Evolutionary conservation across 2,797 vertebrate species (phyloP).

Genomic region (Sardinella longiceps): DNA sequence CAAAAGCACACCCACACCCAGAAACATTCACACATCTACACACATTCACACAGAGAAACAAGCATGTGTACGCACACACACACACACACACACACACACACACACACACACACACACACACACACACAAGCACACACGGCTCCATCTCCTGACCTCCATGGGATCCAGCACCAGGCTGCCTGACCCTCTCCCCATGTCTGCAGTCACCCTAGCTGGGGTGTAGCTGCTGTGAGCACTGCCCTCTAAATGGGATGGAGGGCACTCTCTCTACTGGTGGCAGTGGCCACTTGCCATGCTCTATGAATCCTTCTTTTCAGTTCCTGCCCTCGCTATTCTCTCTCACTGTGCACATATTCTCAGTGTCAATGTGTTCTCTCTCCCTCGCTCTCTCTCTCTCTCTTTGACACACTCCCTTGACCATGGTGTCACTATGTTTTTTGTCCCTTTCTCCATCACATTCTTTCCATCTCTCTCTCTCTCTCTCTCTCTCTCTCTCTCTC

Average conservation of each 20-base stretch:
- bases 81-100: background rate
- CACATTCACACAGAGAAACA: background rate
- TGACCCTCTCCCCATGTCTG: constrained; percentile 42
- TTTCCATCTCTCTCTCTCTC: background rate
- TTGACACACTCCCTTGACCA: background rate
- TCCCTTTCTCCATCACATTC: constrained; percentile 24
- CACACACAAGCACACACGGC: background rate
- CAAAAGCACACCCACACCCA: too few relatives aligned
- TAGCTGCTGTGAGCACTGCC: constrained; percentile 48
- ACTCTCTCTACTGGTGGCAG: background rate
- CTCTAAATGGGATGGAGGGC: constrained; percentile 12
- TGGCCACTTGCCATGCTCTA: background rate
- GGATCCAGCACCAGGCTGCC: background rate
- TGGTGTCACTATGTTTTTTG: background rate
- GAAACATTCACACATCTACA: background rate
- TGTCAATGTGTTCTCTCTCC: background rate
- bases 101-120: constrained; percentile 2
- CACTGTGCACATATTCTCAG: background rate
- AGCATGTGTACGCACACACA: background rate
- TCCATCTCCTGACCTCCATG: background rate
- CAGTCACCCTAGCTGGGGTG: constrained; percentile 41
- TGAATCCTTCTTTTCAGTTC: background rate
- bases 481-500: background rate
- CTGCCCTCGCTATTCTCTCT: background rate
- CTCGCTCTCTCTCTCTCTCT: background rate